These are phyloP conservation scores for Ormyrus nitidulus DNA, from an alignment of 2,888 invertebrate species.

Conservation along the genomic window DNA sequence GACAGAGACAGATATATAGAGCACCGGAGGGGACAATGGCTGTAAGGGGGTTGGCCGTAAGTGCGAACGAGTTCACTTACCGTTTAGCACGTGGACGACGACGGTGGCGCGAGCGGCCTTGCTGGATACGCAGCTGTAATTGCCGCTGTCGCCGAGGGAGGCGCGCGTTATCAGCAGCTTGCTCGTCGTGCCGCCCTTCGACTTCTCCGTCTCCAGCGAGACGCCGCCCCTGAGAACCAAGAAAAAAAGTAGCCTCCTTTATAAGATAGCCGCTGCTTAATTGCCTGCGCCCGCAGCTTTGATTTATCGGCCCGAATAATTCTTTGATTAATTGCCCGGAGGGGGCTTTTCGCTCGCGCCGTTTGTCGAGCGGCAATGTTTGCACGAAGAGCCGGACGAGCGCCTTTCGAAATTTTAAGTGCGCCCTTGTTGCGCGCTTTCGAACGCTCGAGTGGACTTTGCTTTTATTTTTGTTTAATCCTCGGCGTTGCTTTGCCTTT, in stretches of 20 bases:
- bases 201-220: conserved; percentile 89
- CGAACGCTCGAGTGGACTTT: background rate
- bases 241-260: background rate
- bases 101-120: conserved; percentile 79
- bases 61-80: conserved; percentile 60
- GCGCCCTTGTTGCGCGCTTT: background rate
- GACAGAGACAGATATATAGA: background rate
- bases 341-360: background rate
- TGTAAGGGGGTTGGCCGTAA: background rate
- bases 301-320: conserved; percentile 41
- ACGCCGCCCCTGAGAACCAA: conserved; percentile 83
- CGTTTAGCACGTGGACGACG: conserved; percentile 70
- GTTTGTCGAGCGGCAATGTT: background rate
- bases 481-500: too few species aligned
- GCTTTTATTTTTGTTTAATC: too few species aligned
- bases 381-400: background rate
- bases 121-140: conserved; percentile 92
- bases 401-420: background rate
- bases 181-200: conserved; percentile 87
- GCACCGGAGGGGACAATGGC: background rate
- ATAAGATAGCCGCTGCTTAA: background rate
- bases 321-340: conserved; percentile 49
- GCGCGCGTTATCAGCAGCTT: conserved; percentile 89
- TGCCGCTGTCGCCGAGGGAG: conserved; percentile 87
- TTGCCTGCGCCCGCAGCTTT: conserved; percentile 16